These are phyloP conservation scores for Pagetopsis macropterus DNA, from an alignment of 2,797 vertebrate species.

Conservation along the genomic window DNA sequence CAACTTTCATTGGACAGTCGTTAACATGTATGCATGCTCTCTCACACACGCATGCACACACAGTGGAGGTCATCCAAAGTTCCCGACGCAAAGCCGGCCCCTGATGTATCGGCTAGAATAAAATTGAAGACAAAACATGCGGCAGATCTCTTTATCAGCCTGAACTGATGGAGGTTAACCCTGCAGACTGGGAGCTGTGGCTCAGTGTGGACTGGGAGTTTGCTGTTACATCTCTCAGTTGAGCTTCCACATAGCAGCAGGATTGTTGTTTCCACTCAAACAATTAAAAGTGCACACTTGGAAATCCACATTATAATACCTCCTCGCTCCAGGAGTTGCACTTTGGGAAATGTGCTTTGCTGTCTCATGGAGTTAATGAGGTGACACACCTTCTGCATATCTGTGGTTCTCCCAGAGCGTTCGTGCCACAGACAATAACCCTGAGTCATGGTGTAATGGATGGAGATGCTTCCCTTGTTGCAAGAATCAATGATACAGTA, in stretches of 20 bases:
- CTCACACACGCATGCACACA: conserved; percentile 15
- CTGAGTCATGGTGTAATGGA: conserved; percentile 54
- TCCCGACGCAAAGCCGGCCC: conserved; percentile 33
- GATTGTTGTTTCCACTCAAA: conserved; percentile 53
- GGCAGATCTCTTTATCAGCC: conserved; percentile 57
- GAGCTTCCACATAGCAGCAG: conserved; percentile 45
- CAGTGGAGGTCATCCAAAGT: conserved; percentile 35
- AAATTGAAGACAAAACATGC: conserved; percentile 44
- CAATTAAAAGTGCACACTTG: conserved; percentile 71
- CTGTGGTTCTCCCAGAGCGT: conserved; percentile 56
- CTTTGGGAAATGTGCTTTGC: conserved; percentile 72
- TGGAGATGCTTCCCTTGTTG: conserved; percentile 48
- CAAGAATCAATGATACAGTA: conserved; percentile 37
- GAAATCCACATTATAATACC: conserved; percentile 63
- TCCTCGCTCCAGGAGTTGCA: conserved; percentile 62
- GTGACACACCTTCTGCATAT: conserved; percentile 69
- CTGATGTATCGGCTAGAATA: conserved; percentile 38
- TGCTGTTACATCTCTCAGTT: conserved; percentile 52
- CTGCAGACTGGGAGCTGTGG: conserved; percentile 45
- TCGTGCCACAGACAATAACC: conserved; percentile 43
- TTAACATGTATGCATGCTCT: conserved; percentile 7
- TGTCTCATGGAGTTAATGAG: conserved; percentile 76
- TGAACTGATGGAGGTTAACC: conserved; percentile 51
- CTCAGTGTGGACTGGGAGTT: conserved; percentile 43
- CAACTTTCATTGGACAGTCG: conserved; percentile 41